A percentile compares a stretch with the other conserved stretches of the same genome.
These are phyloP conservation scores for Lasioglossum villosulum DNA, from an alignment of 2,888 invertebrate genomes.

Conservation along the genomic window DNA sequence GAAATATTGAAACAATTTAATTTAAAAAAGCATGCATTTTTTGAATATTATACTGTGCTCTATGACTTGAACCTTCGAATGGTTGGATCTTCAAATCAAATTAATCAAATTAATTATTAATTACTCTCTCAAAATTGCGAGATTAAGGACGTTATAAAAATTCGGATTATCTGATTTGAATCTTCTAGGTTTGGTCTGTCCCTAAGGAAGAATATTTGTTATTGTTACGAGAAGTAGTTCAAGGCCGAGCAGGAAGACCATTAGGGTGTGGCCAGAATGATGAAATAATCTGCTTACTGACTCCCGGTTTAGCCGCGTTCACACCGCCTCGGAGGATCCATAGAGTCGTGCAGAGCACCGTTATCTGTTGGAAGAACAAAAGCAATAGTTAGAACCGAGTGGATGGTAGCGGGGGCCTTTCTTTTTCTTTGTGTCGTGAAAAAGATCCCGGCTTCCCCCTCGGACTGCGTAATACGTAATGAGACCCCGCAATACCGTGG, in stretches of 20 bases:
- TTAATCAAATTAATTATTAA: not conserved
- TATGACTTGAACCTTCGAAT: too few relatives aligned
- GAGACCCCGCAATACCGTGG: constrained; percentile 58
- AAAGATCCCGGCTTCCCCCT: constrained; percentile 35
- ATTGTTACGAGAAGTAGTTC: constrained; percentile 41
- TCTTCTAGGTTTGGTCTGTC: not conserved
- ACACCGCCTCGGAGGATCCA: constrained; percentile 61
- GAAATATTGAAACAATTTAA: not conserved
- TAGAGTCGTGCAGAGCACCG: constrained; percentile 58
- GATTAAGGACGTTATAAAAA: not conserved
- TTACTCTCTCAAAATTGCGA: too few relatives aligned
- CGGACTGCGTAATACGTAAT: constrained; percentile 61
- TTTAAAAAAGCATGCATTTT: not conserved
- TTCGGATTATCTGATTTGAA: not conserved
- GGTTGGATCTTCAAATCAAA: too few relatives aligned
- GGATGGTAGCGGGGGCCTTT: not conserved
- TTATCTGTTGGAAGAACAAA: constrained; percentile 62
- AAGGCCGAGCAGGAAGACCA: constrained; percentile 29
- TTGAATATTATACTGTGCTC: too few relatives aligned
- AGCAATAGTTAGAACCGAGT: not conserved
- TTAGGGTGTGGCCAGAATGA: constrained; percentile 38
- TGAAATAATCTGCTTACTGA: constrained; percentile 68
- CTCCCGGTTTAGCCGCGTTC: constrained; percentile 66
- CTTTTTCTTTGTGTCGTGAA: constrained; percentile 26
- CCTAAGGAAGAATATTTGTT: not conserved